Evolutionary conservation across 2,113 vertebrate species (phyloP).

Genomic region (Thunnus thynnus): DNA sequence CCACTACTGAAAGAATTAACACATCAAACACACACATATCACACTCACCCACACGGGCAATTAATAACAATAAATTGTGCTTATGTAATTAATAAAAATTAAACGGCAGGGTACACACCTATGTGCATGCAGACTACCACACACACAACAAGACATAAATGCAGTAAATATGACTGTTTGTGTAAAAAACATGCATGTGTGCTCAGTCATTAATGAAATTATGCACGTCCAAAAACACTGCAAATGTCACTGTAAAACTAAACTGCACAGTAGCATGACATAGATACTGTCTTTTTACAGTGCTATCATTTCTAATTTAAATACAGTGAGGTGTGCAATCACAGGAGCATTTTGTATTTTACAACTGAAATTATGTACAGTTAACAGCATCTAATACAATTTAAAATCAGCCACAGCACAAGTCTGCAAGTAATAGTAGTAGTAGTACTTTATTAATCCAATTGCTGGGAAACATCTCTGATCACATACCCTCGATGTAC

Average conservation of each 20-base stretch:
- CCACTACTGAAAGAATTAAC: constrained; percentile 70
- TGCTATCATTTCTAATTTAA: not conserved
- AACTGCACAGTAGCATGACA: no score
- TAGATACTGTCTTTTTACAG: not conserved
- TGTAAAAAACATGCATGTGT: not conserved
- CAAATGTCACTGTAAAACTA: no score
- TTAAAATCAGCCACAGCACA: no score
- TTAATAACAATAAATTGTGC: constrained; percentile 59
- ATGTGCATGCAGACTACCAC: no score
- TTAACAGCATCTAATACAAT: no score
- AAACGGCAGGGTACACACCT: not conserved
- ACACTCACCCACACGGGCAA: constrained; percentile 41
- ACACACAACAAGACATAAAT: not conserved
- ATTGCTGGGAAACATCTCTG: no score
- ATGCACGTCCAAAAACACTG: no score
- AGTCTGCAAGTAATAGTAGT: no score
- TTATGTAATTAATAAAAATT: constrained; percentile 51
- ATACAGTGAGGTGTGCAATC: not conserved
- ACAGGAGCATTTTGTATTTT: not conserved
- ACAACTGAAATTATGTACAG: not conserved
- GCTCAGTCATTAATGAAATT: no score
- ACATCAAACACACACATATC: constrained; percentile 24
- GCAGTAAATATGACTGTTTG: not conserved
- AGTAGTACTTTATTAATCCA: no score
- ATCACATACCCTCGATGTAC: no score